A percentile compares a stretch with the other conserved stretches of the same genome.
These are phyloP conservation scores for Aleiodes sp. DNA, from an alignment of 1,140 invertebrate species.

Conservation along the genomic window DNA sequence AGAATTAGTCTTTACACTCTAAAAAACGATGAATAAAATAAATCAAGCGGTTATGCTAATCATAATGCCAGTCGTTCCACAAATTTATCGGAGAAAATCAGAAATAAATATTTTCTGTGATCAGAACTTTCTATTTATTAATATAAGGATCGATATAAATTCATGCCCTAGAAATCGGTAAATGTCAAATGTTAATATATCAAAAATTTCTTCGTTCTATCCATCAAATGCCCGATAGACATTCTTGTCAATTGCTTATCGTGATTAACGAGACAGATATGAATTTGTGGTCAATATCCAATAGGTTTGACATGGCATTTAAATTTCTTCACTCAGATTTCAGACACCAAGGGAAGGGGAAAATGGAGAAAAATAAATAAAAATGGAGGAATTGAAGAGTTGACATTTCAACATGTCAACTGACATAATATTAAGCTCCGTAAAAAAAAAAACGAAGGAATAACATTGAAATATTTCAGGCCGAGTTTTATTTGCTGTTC, in stretches of 20 bases:
- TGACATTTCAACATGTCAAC: background rate
- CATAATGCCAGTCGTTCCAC: no score
- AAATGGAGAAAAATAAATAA: background rate
- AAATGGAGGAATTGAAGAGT: background rate
- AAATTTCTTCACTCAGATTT: background rate
- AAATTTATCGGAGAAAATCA: no score
- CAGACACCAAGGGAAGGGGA: background rate
- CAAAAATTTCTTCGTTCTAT: background rate
- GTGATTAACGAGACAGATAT: background rate
- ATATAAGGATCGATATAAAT: no score
- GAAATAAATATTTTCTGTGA: no score
- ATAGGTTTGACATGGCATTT: background rate
- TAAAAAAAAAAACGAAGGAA: background rate
- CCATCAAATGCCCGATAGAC: background rate
- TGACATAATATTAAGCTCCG: background rate
- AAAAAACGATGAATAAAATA: no score
- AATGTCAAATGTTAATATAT: background rate
- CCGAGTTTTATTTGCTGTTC: background rate
- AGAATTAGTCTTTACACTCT: no score
- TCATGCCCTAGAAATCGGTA: no score
- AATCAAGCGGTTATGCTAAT: no score
- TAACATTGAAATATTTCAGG: background rate
- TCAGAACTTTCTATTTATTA: no score
- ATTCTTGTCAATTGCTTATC: background rate
- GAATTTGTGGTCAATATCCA: slow-evolving; percentile 1